Evolutionary conservation across 2,888 invertebrate species (phyloP), one percentile per base, ranked within the genome.

Genomic region (Trypoxylon attenuatum): DNA sequence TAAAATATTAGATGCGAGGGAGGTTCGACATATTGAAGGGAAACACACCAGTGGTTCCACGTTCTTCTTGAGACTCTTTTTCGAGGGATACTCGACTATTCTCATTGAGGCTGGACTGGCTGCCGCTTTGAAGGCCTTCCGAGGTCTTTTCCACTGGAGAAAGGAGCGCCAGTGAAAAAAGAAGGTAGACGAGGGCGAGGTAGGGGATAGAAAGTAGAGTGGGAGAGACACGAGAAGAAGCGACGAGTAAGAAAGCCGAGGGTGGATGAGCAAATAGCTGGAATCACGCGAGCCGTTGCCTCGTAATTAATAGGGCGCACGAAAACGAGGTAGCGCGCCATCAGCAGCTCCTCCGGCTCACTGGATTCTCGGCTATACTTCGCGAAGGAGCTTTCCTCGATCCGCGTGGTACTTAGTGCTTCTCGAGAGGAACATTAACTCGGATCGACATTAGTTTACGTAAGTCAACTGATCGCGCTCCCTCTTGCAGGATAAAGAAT

Each of bases 271-370:
- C 57, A 73, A 81, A 82, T 82, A 80, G 79, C 76, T 76, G 56
- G 77, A 76, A 77, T 81, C 83, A 80, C 82, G 81, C 82, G 75
- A 83, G 70, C 76, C 70, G 74, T 71, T 77, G 74, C 73, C 72
- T 76, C 76, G 78, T 84, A 82, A 83, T 84, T 84, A 82, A 81
- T 83, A 79, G 77, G 71, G 72, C 66, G 73, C 76, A 75, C 72
- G 79, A 77, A 62, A 69, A 73, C 63, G 53, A 57, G 67, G 46
- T 43, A 50, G 50, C 53, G 57, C 50, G 62, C 62, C 71, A 62
- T 71, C 71, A 55, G 59, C 55, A n/a, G n/a, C n/a, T n/a, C n/a
- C n/a, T n/a, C n/a, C n/a, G 61, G 61, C 55, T 61, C 60, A 57
- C 58, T 45, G 54, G 43, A 62, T 47, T 57, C 53, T 64, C 46